A percentile compares a stretch with the other conserved stretches of the same genome.
Evolutionary conservation across 2,888 invertebrate species (phyloP).

Genomic region (Epistrophella euchroma): DNA sequence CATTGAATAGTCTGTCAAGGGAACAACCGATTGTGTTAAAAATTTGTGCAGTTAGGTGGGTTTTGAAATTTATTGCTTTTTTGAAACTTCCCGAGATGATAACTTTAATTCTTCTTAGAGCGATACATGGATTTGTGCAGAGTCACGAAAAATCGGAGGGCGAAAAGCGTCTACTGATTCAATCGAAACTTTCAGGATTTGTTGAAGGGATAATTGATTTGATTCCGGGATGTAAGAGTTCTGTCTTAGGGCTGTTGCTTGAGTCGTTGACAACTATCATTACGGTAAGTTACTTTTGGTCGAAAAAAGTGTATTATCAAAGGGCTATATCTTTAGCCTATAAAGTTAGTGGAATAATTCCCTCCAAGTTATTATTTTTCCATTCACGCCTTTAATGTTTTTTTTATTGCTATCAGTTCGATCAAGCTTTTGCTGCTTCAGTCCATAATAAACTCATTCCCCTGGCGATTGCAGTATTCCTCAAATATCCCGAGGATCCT

Average conservation of each 20-base stretch:
- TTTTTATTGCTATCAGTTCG: slow-evolving; percentile 84
- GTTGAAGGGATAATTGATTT: slow-evolving; percentile 84
- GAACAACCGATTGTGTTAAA: slow-evolving; percentile 82
- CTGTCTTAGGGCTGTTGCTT: slow-evolving; percentile 85
- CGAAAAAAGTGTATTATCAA: neutral
- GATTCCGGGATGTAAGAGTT: slow-evolving; percentile 84
- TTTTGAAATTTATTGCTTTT: neutral
- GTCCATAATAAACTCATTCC: slow-evolving; percentile 87
- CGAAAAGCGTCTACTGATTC: slow-evolving; percentile 82
- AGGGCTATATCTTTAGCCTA: no score
- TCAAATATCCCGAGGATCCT: slow-evolving; percentile 88
- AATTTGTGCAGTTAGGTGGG: slow-evolving; percentile 82
- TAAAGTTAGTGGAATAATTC: no score
- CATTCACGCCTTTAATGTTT: neutral
- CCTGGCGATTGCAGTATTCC: slow-evolving; percentile 87
- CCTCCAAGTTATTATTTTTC: no score
- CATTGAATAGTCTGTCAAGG: slow-evolving; percentile 80
- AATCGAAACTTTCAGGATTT: slow-evolving; percentile 85
- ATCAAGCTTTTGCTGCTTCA: slow-evolving; percentile 87
- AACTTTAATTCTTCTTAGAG: slow-evolving; percentile 71
- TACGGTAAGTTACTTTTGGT: slow-evolving; percentile 81
- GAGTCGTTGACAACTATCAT: slow-evolving; percentile 85
- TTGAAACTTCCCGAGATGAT: neutral
- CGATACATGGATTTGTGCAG: slow-evolving; percentile 83
- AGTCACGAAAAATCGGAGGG: slow-evolving; percentile 84